These are phyloP conservation scores for Odontesthes bonariensis DNA, from an alignment of 2,113 vertebrate species.

Conservation along the genomic window DNA sequence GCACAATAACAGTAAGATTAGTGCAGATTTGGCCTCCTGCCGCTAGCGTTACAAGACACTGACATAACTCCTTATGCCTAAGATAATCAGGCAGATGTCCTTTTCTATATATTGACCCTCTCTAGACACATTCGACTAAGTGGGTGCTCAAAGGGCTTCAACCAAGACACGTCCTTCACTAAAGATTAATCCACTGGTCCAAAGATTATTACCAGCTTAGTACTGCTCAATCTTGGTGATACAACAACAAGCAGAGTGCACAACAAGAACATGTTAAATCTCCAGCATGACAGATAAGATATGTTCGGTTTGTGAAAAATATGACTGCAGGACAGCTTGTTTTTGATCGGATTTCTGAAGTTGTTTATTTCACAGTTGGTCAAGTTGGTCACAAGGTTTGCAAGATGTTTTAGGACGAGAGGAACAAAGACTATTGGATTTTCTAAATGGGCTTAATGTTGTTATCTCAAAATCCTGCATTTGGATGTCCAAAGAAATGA, in stretches of 20 bases:
- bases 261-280: constrained; percentile 66
- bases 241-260: constrained; percentile 64
- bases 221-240: constrained; percentile 68
- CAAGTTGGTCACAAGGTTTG: neutral
- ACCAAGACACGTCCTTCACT: constrained; percentile 40
- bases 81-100: constrained; percentile 74
- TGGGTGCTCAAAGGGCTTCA: constrained; percentile 21
- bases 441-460: neutral
- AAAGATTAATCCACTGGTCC: constrained; percentile 71
- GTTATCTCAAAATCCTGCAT: too few relatives aligned
- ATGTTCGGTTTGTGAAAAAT: constrained; percentile 46
- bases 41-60: constrained; percentile 55
- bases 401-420: constrained; percentile 1
- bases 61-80: constrained; percentile 70
- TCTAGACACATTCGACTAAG: constrained; percentile 26
- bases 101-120: constrained; percentile 47
- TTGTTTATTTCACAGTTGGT: constrained; percentile 71
- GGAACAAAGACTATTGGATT: neutral
- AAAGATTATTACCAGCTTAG: constrained; percentile 75
- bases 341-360: constrained; percentile 68
- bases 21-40: constrained; percentile 54
- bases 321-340: constrained; percentile 42
- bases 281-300: constrained; percentile 48
- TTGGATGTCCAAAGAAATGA: neutral
- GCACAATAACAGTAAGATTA: constrained; percentile 79